A percentile compares a stretch with the other conserved stretches of the same genome.
Evolutionary conservation across 2,797 vertebrate genomes (phyloP).

Genomic region (Megaceryle alcyon): DNA sequence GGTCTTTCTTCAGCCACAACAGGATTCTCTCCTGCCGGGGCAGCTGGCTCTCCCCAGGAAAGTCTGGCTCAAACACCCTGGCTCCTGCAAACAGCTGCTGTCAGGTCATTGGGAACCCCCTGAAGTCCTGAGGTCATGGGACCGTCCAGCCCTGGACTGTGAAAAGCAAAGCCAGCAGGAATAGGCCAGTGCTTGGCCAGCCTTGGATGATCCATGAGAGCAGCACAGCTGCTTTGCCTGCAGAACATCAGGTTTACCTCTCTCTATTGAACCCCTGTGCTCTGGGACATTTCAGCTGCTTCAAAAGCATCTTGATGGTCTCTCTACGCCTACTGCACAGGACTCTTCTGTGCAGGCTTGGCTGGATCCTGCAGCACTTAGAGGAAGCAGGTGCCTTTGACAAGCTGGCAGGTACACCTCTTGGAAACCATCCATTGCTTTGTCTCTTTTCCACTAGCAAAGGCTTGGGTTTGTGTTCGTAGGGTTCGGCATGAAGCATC

Average conservation of each 20-base stretch:
- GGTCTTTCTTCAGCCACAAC: constrained; percentile 40
- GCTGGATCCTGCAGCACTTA: background rate
- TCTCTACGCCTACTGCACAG: background rate
- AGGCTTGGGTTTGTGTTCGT: background rate
- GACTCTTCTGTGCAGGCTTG: background rate
- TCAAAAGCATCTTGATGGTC: background rate
- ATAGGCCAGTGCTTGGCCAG: background rate
- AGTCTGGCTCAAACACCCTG: background rate
- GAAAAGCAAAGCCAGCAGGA: fast-evolving
- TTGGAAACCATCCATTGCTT: background rate
- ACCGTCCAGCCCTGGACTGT: background rate
- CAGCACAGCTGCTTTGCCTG: background rate
- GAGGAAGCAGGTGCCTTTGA: background rate
- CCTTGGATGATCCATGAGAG: background rate
- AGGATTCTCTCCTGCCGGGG: background rate
- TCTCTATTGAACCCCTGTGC: background rate
- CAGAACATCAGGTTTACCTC: fast-evolving
- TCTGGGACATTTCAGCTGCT: background rate
- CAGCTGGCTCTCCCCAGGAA: background rate
- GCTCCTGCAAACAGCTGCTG: background rate
- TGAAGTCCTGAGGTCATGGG: background rate
- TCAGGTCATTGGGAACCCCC: background rate
- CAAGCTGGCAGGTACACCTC: background rate
- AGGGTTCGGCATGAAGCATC: background rate
- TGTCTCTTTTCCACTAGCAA: background rate